These are phyloP conservation scores for Archips xylosteana DNA, from an alignment of 2,888 invertebrate genomes.

Conservation along the genomic window DNA sequence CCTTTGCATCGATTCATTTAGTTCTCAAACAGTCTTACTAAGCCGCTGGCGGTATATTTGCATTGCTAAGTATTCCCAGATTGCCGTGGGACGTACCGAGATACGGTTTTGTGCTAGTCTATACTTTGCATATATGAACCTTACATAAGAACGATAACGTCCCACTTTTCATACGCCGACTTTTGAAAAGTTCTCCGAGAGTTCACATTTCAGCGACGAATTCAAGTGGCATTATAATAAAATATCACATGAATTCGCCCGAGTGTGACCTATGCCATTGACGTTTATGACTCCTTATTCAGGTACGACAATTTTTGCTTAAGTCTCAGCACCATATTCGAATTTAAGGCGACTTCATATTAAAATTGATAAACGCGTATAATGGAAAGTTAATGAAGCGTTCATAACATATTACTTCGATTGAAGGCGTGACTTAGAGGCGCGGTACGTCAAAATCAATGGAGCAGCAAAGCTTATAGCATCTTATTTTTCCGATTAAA, in stretches of 20 bases:
- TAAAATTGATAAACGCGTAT: slow-evolving; percentile 3
- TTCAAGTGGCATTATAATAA: slow-evolving; percentile 68
- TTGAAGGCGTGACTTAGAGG: slow-evolving; percentile 22
- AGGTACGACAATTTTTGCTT: slow-evolving; percentile 5
- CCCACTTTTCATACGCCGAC: slow-evolving; percentile 64
- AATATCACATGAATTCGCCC: slow-evolving; percentile 63
- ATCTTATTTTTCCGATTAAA: slow-evolving; percentile 23
- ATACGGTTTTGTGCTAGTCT: slow-evolving; percentile 33
- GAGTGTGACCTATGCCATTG: slow-evolving; percentile 55
- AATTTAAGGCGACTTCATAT: not conserved
- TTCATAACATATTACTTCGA: slow-evolving; percentile 27
- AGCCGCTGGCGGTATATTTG: slow-evolving; percentile 37
- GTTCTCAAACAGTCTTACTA: slow-evolving; percentile 25
- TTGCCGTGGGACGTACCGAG: slow-evolving; percentile 49
- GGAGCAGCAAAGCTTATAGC: slow-evolving; percentile 17
- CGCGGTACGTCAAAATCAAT: slow-evolving; percentile 15
- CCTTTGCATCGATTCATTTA: slow-evolving; percentile 19
- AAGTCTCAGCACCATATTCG: not conserved
- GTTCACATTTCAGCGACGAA: slow-evolving; percentile 60
- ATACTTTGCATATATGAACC: slow-evolving; percentile 29
- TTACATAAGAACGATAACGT: slow-evolving; percentile 52
- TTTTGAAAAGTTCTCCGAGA: slow-evolving; percentile 65
- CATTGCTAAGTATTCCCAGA: slow-evolving; percentile 47
- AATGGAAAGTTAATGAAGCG: slow-evolving; percentile 14
- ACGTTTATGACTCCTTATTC: slow-evolving; percentile 50